phyloP scores from a whole-genome alignment of 2,888 invertebrate species.

The Rapana venosa region DNA sequence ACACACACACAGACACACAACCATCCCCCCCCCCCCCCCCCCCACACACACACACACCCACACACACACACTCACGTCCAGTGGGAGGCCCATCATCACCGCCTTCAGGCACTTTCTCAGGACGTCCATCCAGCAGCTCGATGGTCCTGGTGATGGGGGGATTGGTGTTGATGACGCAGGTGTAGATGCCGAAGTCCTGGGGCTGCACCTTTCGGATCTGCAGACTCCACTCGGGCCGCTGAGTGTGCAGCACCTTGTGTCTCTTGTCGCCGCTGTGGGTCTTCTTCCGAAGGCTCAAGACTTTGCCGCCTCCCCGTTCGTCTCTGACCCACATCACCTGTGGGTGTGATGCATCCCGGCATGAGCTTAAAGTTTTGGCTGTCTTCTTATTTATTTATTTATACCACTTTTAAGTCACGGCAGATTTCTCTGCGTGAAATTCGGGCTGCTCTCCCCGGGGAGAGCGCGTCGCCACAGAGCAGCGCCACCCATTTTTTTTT shows the following conservation, averaged over 20 bases:
- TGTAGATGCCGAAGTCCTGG: conserved; percentile 58
- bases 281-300: conserved; percentile 51
- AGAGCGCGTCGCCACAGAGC: neutral
- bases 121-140: neutral
- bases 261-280: conserved; percentile 50
- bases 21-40: neutral
- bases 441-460: too few relatives aligned
- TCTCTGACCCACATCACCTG: conserved; percentile 60
- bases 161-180: conserved; percentile 58
- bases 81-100: neutral
- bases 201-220: conserved; percentile 50
- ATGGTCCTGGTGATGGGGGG: conserved; percentile 58
- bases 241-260: conserved; percentile 51
- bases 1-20: conserved; percentile 11
- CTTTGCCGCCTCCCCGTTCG: conserved; percentile 38
- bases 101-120: neutral
- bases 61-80: conserved; percentile 39
- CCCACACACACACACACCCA: neutral
- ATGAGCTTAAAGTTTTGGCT: neutral
- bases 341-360: neutral
- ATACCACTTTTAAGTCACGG: too few relatives aligned
- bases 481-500: neutral
- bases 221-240: conserved; percentile 58
- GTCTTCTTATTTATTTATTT: too few relatives aligned
- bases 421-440: too few relatives aligned